Evolutionary conservation across 2,797 vertebrate genomes (phyloP), one percentile per base, ranked within the genome.

Genomic region (Orientallactaga sibirica): DNA sequence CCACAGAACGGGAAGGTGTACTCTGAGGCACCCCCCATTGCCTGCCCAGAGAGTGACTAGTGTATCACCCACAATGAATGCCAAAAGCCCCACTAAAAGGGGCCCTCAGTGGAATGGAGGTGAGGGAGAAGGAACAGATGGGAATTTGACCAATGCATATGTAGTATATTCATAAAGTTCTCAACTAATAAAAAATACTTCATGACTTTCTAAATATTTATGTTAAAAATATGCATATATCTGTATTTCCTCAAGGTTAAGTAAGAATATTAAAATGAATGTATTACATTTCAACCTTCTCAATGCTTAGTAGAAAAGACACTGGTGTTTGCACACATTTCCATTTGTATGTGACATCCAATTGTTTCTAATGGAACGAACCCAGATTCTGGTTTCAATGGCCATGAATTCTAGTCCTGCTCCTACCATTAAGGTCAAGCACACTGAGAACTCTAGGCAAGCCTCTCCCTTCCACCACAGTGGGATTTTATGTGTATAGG

Each of bases 141-240:
- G 12, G 16, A 58, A 58, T 58, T 14, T 58, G 55, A 58, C 9
- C 55, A 58, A 58, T 37, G 33, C 33, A 37, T 58, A 58, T 58
- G 55, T 16, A 58, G 12, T 58, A 58, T 58, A 12, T 12, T 58
- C 55, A 58, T 58, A 58, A 58, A 58, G 55, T 58, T 58, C 55
- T 14, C 14, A 16, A 8, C 48, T 48, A 48, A 48, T 9, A 67
- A 10, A 67, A n/a, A 73, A 20, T 85, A 64, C 61, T 67, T 71
- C 11, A 62, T 16, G 75, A 5, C 27, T 91, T 84, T 84, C 29
- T 85, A 76, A 95, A 87, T 37, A 73, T 75, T 77, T 67, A 11
- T 55, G 20, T 86, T 92, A 92, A 92, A 92, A 80, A 77, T 95
- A 71, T 19, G 27, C 25, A 18, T 43, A 37, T 73, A 70, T 70